phyloP scores from a whole-genome alignment of 2,888 invertebrate genomes.

The Diogma glabrata region DNA sequence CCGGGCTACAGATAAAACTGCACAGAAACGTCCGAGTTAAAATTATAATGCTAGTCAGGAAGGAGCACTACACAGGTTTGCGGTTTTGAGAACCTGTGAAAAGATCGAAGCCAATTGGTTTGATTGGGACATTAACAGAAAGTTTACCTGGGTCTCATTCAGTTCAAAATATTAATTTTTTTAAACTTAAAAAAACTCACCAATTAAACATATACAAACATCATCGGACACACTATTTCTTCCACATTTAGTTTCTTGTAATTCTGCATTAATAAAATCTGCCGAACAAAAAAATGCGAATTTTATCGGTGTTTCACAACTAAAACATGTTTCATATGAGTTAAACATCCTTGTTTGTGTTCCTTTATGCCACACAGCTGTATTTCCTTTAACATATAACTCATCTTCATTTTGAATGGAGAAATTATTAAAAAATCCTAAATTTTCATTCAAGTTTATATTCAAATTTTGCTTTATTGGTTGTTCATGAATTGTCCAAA shows the following conservation, averaged over 20 bases:
- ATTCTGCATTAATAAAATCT: conserved; percentile 39
- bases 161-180: background rate
- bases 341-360: conserved; percentile 10
- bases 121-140: no score
- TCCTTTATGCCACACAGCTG: conserved; percentile 71
- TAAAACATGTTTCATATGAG: conserved; percentile 48
- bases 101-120: no score
- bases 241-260: conserved; percentile 33
- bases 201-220: conserved; percentile 33
- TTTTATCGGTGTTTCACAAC: conserved; percentile 68
- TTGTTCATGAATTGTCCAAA: conserved; percentile 44
- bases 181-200: conserved; percentile 16
- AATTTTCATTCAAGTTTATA: conserved; percentile 14
- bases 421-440: conserved; percentile 30
- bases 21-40: no score
- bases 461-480: conserved; percentile 11
- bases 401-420: conserved; percentile 63
- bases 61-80: no score
- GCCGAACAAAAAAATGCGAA: conserved; percentile 64
- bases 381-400: conserved; percentile 71
- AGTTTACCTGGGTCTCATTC: no score
- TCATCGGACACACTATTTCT: conserved; percentile 18
- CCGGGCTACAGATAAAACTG: no score
- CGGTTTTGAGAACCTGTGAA: no score
- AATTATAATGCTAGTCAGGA: no score